phyloP scores from a whole-genome alignment of 2,113 vertebrate genomes.

The Psilopogon haemacephalus region DNA sequence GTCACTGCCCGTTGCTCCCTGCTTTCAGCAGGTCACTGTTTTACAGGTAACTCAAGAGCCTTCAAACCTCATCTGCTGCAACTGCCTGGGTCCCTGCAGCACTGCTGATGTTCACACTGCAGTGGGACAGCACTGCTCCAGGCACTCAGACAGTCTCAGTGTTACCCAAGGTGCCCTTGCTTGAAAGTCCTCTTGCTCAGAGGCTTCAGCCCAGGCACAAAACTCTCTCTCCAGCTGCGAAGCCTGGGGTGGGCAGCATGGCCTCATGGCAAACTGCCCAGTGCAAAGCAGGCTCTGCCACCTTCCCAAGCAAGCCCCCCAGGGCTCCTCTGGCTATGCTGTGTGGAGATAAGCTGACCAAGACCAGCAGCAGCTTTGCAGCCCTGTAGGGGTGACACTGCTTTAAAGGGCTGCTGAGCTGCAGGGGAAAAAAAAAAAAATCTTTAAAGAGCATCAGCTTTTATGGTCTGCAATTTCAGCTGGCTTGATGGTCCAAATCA shows the following conservation, averaged over 20 bases:
- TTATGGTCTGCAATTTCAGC: conserved; percentile 62
- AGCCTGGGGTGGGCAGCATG: background rate
- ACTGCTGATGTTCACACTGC: background rate
- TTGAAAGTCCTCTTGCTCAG: background rate
- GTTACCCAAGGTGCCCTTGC: background rate
- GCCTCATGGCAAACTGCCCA: background rate
- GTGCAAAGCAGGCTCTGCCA: background rate
- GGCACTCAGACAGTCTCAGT: background rate
- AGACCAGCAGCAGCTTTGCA: conserved; percentile 41
- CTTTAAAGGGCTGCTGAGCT: conserved; percentile 59
- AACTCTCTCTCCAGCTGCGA: background rate
- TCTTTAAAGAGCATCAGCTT: conserved; percentile 63
- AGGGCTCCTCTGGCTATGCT: background rate
- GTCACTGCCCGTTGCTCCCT: background rate
- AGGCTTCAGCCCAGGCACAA: background rate
- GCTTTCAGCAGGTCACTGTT: background rate
- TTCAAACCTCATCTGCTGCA: background rate
- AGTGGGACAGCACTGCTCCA: background rate
- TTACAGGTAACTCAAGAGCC: background rate
- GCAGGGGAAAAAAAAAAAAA: conserved; percentile 26
- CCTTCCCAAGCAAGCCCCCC: background rate
- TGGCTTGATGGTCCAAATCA: conserved; percentile 60
- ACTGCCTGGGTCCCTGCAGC: background rate
- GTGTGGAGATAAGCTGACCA: background rate
- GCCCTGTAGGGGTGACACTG: conserved; percentile 30